Evolutionary conservation across 2,797 vertebrate genomes (phyloP).

Genomic region (Pipistrellus pipistrellus): DNA sequence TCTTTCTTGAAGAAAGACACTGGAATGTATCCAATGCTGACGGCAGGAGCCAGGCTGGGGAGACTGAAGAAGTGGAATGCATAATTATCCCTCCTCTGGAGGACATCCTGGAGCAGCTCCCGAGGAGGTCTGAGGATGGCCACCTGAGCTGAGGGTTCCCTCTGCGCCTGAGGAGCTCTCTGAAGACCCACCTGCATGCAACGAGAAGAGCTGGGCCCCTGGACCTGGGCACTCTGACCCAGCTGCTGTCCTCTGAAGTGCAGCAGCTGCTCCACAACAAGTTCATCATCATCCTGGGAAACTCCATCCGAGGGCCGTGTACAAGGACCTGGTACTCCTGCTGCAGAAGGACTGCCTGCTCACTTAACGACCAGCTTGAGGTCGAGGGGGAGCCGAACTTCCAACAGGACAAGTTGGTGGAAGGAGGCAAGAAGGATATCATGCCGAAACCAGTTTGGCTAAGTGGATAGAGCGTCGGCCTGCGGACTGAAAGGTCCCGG

Average conservation of each 20-base stretch:
- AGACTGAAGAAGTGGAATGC: conserved; percentile 5
- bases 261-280: conserved; percentile 93
- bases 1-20: conserved; percentile 61
- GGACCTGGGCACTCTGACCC: conserved; percentile 70
- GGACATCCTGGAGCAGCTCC: not conserved
- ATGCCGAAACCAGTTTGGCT: no score
- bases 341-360: conserved; percentile 91
- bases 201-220: not conserved
- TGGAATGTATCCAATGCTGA: conserved; percentile 10
- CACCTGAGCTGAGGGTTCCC: not conserved
- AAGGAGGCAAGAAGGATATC: conserved; percentile 86
- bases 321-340: conserved; percentile 93
- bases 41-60: not conserved
- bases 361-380: conserved; percentile 86
- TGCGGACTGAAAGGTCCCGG: no score
- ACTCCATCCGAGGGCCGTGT: conserved; percentile 92
- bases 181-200: not conserved
- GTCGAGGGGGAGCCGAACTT: conserved; percentile 92
- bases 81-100: not conserved
- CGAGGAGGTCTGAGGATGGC: not conserved
- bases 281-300: conserved; percentile 92
- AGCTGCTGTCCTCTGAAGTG: conserved; percentile 85
- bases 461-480: no score
- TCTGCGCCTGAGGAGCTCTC: not conserved
- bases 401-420: conserved; percentile 90